Percentiles rank a stretch among this genome's conserved stretches.
phyloP scores from a whole-genome alignment of 2,888 invertebrate genomes.

The Pseudanteris insignis region DNA sequence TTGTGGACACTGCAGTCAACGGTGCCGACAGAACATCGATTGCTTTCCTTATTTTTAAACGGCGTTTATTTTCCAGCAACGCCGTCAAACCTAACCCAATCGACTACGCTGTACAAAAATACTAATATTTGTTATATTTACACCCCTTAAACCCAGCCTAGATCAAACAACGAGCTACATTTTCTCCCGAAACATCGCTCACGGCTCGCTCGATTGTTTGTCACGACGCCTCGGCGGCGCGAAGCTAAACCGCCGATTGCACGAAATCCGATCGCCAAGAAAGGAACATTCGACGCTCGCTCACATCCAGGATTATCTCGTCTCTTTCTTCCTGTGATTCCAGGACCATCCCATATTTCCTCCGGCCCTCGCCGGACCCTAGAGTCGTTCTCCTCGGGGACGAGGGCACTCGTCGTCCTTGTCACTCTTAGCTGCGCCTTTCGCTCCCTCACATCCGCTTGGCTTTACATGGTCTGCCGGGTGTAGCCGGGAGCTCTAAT shows the following conservation, averaged over 20 bases:
- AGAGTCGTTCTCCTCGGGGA: not conserved
- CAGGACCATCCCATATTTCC: conserved; percentile 66
- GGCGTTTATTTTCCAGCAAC: not conserved
- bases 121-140: conserved; percentile 35
- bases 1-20: conserved; percentile 25
- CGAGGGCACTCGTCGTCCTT: conserved; percentile 1
- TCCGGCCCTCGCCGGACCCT: conserved; percentile 22
- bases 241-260: conserved; percentile 17
- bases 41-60: too few species aligned
- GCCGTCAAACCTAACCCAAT: not conserved
- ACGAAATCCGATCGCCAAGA: conserved; percentile 20
- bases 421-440: not conserved
- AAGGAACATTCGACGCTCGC: conserved; percentile 11
- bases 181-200: too few species aligned
- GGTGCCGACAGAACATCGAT: conserved; percentile 30
- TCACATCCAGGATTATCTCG: conserved; percentile 48
- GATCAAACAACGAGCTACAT: conserved; percentile 20
- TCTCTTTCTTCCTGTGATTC: conserved; percentile 65
- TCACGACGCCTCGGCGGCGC: conserved; percentile 5
- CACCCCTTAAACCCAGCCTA: conserved; percentile 8
- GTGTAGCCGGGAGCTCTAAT: conserved; percentile 37
- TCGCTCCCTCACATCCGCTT: conserved; percentile 35
- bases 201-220: conserved; percentile 19
- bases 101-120: conserved; percentile 40
- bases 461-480: conserved; percentile 46